Conservation (phyloP, 2,888 invertebrate species). For the Thalpophila matura region DNA sequence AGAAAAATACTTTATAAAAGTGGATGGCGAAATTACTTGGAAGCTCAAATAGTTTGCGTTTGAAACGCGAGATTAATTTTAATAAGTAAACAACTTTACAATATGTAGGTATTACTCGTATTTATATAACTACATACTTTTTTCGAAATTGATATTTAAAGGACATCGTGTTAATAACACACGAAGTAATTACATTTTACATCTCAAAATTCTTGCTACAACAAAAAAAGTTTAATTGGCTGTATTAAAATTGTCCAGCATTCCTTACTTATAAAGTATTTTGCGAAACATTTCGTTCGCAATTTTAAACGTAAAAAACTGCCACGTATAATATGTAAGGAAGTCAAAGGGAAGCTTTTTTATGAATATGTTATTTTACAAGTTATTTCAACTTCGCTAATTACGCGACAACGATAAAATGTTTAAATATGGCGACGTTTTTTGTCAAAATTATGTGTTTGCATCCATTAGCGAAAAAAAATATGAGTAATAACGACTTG, state of each 20-base stretch:
- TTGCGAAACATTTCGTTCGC: constrained; percentile 51
- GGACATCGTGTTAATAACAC: neutral
- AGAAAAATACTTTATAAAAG: constrained; percentile 39
- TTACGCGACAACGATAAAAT: constrained; percentile 38
- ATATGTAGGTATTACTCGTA: neutral
- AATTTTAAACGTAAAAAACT: constrained; percentile 50
- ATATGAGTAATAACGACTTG: constrained; percentile 6
- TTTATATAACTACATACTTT: neutral
- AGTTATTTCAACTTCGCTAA: constrained; percentile 49
- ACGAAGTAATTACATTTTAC: constrained; percentile 23
- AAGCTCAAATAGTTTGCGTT: constrained; percentile 28
- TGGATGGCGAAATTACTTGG: constrained; percentile 35
- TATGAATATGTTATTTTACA: constrained; percentile 42
- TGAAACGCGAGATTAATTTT: constrained; percentile 13
- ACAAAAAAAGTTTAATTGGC: constrained; percentile 48
- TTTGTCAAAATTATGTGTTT: constrained; percentile 32
- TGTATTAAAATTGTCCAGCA: constrained; percentile 48
- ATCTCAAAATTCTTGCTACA: constrained; percentile 27
- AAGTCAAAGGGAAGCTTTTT: constrained; percentile 46
- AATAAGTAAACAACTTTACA: neutral
- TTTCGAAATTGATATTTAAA: constrained; percentile 1
- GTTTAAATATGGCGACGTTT: constrained; percentile 35
- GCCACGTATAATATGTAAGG: constrained; percentile 45
- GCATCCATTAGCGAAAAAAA: constrained; percentile 10
- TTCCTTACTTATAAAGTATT: constrained; percentile 54